Conservation (phyloP, 2,888 invertebrate genomes). For the Archips xylosteana region DNA sequence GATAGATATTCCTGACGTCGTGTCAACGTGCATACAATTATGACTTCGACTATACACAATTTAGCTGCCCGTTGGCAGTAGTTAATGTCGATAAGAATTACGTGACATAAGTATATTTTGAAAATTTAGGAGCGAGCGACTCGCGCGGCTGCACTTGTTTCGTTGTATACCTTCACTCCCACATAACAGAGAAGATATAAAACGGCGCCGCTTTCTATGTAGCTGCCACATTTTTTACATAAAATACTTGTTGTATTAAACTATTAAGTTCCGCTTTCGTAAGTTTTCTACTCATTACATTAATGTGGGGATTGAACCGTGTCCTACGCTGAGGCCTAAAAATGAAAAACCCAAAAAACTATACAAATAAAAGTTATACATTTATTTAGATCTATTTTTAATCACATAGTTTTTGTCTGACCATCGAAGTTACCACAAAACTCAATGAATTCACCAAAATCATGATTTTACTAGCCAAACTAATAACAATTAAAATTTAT, state of each 20-base stretch:
- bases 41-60: no score
- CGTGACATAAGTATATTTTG: background rate
- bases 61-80: no score
- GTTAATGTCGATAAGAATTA: no score
- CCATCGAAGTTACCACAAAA: slow-evolving; percentile 10
- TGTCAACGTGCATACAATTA: background rate
- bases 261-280: no score
- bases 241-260: no score
- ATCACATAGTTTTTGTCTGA: background rate
- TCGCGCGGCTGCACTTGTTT: background rate
- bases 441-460: slow-evolving; percentile 10
- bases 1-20: no score
- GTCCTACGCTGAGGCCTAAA: background rate
- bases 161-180: no score
- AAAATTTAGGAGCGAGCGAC: background rate
- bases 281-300: no score
- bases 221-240: no score
- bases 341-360: background rate
- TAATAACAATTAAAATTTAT: slow-evolving; percentile 8
- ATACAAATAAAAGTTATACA: slow-evolving; percentile 1
- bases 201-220: no score
- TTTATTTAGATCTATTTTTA: background rate
- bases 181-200: no score
- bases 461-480: slow-evolving; percentile 18
- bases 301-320: background rate